phyloP scores from a whole-genome alignment of 2,888 invertebrate species.

The Papilio gigon region DNA sequence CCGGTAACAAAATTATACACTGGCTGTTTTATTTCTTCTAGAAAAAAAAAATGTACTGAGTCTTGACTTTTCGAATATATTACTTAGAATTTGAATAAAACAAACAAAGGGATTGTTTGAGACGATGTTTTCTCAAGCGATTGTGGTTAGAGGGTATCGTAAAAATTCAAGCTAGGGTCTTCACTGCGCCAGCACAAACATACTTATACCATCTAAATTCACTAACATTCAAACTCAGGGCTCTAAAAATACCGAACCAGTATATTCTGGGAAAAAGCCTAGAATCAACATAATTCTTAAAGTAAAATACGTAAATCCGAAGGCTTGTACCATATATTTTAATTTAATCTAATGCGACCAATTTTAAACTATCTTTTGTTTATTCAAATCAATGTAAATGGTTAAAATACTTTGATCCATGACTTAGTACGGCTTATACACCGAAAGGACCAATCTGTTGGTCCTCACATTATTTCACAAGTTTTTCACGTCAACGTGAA shows the following conservation, averaged over 20 bases:
- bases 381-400: no score
- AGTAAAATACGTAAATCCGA: not conserved
- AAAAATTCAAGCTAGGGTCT: constrained; percentile 58
- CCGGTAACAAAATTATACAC: constrained; percentile 47
- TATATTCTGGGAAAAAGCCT: not conserved
- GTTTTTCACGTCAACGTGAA: not conserved
- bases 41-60: constrained; percentile 74
- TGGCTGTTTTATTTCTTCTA: constrained; percentile 68
- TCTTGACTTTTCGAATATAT: constrained; percentile 79
- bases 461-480: not conserved
- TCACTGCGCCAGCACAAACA: constrained; percentile 18
- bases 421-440: not conserved
- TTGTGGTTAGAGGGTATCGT: constrained; percentile 79
- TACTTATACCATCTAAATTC: constrained; percentile 16
- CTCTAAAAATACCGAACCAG: constrained; percentile 2
- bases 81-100: constrained; percentile 82
- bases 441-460: not conserved
- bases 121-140: constrained; percentile 80
- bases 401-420: no score
- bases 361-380: no score
- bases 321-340: no score
- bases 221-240: constrained; percentile 3
- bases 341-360: no score
- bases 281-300: not conserved
- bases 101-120: constrained; percentile 81